Evolutionary conservation across 2,888 invertebrate species (phyloP).

Genomic region (Machimus atricapillus): DNA sequence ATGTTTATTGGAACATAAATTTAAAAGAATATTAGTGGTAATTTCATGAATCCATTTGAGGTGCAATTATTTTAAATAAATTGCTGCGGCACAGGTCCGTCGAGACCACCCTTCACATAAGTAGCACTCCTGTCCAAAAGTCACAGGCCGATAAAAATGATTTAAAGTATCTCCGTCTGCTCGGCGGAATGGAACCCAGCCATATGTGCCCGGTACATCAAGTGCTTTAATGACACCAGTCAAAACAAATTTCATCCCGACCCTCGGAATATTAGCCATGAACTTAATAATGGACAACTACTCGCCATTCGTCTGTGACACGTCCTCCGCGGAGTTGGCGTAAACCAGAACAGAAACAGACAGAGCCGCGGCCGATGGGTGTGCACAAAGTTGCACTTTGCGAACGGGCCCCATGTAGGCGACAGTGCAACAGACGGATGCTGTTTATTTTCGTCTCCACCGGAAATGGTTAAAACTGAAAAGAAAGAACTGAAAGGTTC

Average conservation of each 20-base stretch:
- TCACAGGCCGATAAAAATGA: neutral
- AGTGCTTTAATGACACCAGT: conserved; percentile 30
- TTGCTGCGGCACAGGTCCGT: neutral
- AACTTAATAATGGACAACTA: conserved; percentile 3
- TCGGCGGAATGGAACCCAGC: neutral
- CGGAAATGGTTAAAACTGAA: conserved; percentile 1
- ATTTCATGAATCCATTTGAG: neutral
- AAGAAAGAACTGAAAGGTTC: neutral
- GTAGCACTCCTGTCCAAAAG: neutral
- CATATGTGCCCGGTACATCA: conserved; percentile 12
- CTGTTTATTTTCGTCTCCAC: conserved; percentile 30
- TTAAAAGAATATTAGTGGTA: neutral
- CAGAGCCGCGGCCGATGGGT: neutral
- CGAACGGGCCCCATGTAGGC: neutral
- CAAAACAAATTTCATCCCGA: conserved; percentile 26
- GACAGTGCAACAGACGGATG: conserved; percentile 13
- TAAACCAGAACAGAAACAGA: neutral
- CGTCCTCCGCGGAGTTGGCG: neutral
- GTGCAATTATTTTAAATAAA: neutral
- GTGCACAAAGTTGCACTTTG: conserved; percentile 2
- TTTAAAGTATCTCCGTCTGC: neutral
- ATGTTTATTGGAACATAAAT: neutral
- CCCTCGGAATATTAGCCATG: conserved; percentile 14
- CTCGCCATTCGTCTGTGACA: conserved; percentile 16
- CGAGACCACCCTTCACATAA: neutral